Conservation (phyloP, 2,888 invertebrate genomes). For the Erynnis tages region DNA sequence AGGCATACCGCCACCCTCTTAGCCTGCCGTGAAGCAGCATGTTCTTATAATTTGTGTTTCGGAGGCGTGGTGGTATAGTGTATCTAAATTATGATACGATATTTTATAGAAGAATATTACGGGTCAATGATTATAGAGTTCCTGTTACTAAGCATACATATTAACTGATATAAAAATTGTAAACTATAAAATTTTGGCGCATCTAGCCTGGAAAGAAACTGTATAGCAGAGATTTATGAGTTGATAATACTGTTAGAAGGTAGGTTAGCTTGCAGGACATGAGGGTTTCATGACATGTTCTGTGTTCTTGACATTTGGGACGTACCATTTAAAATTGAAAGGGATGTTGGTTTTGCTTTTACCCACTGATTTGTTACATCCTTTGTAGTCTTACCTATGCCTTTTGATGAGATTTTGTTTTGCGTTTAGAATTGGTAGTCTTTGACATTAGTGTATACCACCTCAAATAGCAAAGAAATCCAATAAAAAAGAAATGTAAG, state of each 20-base stretch:
- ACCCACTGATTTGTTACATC: conserved; percentile 1
- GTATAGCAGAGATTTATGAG: conserved; percentile 30
- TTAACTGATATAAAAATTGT: too few relatives aligned
- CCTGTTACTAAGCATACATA: too few relatives aligned
- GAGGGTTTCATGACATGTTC: conserved; percentile 49
- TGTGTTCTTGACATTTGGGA: conserved; percentile 47
- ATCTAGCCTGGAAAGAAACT: conserved; percentile 8
- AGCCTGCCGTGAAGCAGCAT: too few relatives aligned
- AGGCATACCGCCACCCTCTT: too few relatives aligned
- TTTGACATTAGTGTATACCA: not conserved
- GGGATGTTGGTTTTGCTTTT: conserved; percentile 5
- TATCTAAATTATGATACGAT: too few relatives aligned
- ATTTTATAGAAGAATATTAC: too few relatives aligned
- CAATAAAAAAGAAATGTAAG: too few relatives aligned
- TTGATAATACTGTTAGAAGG: conserved; percentile 59
- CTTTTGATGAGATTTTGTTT: not conserved
- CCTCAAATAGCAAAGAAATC: too few relatives aligned
- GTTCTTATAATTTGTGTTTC: too few relatives aligned
- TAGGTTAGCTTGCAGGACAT: conserved; percentile 56
- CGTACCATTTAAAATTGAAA: conserved; percentile 46
- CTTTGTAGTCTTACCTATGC: not conserved
- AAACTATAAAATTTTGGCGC: not conserved
- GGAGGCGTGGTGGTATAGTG: too few relatives aligned
- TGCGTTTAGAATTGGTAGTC: not conserved
- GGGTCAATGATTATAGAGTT: too few relatives aligned